These are phyloP conservation scores for Branchellion lobata DNA, from an alignment of 2,888 invertebrate genomes.

Conservation along the genomic window DNA sequence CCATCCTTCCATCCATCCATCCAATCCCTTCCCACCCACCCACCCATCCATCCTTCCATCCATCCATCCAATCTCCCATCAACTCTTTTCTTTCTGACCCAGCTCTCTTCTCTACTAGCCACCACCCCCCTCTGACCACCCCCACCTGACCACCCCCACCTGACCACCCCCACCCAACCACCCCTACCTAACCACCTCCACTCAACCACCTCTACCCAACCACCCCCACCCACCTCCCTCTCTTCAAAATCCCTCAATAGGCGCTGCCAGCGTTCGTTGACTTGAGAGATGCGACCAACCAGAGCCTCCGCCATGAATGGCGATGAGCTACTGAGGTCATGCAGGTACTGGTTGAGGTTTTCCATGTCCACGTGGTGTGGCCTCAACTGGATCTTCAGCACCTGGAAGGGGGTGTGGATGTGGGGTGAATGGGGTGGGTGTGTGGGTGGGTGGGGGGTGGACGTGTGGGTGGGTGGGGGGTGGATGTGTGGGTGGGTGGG, in stretches of 20 bases:
- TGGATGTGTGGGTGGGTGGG: too few species aligned
- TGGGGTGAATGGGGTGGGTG: too few species aligned
- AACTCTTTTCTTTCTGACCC: neutral
- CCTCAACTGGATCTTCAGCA: conserved; percentile 58
- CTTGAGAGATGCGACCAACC: conserved; percentile 57
- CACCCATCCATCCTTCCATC: too few species aligned
- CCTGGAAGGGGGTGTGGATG: conserved; percentile 50
- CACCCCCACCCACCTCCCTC: conserved; percentile 56
- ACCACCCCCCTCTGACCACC: neutral
- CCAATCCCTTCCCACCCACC: too few species aligned
- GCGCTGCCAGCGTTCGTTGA: conserved; percentile 60
- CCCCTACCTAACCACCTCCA: neutral
- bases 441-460: too few species aligned
- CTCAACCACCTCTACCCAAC: neutral
- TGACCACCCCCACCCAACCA: neutral
- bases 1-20: too few species aligned
- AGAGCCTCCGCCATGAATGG: conserved; percentile 60
- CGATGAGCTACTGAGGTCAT: conserved; percentile 59
- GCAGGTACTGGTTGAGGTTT: conserved; percentile 59
- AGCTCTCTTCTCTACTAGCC: neutral
- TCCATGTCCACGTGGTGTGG: conserved; percentile 60
- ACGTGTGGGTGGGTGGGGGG: too few species aligned
- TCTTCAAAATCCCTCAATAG: conserved; percentile 58
- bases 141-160: neutral
- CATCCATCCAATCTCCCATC: conserved; percentile 5